Base-by-base conservation (phyloP, 2,888 invertebrate species). In the Blomia tropicalis region DNA sequence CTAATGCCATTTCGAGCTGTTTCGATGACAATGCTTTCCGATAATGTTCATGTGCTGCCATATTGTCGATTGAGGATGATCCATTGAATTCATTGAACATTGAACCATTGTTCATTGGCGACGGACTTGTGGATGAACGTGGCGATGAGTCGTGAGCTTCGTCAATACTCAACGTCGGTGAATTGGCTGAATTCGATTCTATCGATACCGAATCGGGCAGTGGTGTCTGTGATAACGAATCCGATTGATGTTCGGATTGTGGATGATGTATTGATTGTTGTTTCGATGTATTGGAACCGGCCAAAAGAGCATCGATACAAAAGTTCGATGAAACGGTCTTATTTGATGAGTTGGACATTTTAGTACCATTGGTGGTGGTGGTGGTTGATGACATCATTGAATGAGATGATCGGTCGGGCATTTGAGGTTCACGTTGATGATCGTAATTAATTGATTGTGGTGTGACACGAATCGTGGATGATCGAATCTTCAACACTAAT, bases 291-390 rank as follows among this genome's bases (percentile, higher is more conserved):
- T 62, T 44, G 22, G 64, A 62, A n/a, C 67, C 54, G 19, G 67
- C 67, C 30, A 67, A 59, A 43, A 67, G 61, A 31, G 67, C 67
- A 25, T 67, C 67, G 63, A 67, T 67, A 59, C 67, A 67, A 62
- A 67, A 67, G 60, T 31, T 62, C 3, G 62, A 62, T 29, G 62
- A 53, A 17, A 43, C n/a, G n/a, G n/a, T n/a, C n/a, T n/a, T n/a
- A n/a, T n/a, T n/a, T n/a, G n/a, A n/a, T n/a, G n/a, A n/a, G n/a
- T n/a, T n/a, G n/a, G n/a, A n/a, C n/a, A n/a, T n/a, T n/a, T n/a
- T 59, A 2, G 56, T 47, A 27, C 51, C 22, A 11, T 47, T 47
- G 22, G 22, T 47, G 27, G 22, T 47, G 22, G 27, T 27, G 7
- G 51, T 14, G 7, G 51, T 11, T 11, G 7, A 47, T 19, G 51